Base-by-base conservation (phyloP, 1,140 invertebrate species). In the Venustaconcha ellipsiformis region DNA sequence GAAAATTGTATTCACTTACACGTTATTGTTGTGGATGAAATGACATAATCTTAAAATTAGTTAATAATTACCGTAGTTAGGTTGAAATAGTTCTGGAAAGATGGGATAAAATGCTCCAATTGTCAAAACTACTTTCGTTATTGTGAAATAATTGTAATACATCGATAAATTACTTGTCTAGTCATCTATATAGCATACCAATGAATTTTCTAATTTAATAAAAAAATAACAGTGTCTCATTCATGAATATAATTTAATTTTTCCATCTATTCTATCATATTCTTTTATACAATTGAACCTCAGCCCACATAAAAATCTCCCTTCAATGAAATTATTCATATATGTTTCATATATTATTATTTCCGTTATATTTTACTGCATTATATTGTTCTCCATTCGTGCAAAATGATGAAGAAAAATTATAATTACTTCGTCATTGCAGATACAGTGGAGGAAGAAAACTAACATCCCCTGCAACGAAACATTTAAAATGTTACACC, bases 401-500 rank as follows among this genome's bases (percentile, higher is more conserved):
- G 4, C 30, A 56, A 68, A 17, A 18, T 18, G 37, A 26, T 30
- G 6, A n/a, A 5, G 8, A 15, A 11, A 55, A 58, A 48, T 14
- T 17, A 20, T 58, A 70, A 69, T 70, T 63, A 82, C 81, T 67
- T 78, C 78, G 4, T 80, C 76, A 67, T 82, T 82, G 59, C 81
- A 80, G 17, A 82, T 75, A 30, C 81, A 80, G 26, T 82, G 81
- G 6, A 82, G 70, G 60, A 82, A 78, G 74, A 82, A 82, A 12
- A 82, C 80, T 58, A 79, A 77, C 70, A 80, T 82, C 18, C 78
- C 78, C 71, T 81, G 72, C 37, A 62, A 57, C 57, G n/a, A 57
- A 55, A 64, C n/a, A 15, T 17, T 55, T 70, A 67, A 14, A 59
- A 57, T 55, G 11, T 48, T 48, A 8, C 8, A 48, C 8, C 6